Evolutionary conservation across 2,113 vertebrate genomes (phyloP).

Genomic region (Hydropotes inermis): DNA sequence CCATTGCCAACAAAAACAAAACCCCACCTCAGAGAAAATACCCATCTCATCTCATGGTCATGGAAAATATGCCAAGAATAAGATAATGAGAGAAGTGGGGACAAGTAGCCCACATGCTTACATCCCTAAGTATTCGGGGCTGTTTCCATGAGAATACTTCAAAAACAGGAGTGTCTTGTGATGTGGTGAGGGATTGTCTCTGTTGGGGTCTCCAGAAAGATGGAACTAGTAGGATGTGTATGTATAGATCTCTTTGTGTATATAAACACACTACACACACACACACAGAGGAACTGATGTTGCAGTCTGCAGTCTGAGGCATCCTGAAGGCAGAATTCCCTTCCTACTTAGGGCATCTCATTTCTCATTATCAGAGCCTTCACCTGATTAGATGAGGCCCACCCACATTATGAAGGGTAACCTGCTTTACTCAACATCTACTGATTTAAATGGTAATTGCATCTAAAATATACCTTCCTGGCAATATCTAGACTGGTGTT

Average conservation of each 20-base stretch:
- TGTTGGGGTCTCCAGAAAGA: not conserved
- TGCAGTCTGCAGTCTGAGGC: too few relatives aligned
- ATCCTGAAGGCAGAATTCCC: not conserved
- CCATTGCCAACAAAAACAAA: not conserved
- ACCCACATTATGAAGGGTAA: not conserved
- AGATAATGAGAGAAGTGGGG: not conserved
- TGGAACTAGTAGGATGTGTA: not conserved
- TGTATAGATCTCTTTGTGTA: not conserved
- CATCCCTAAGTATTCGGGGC: accelerated
- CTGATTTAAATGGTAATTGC: not conserved
- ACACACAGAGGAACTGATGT: not conserved
- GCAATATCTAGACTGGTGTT: not conserved
- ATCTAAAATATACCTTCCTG: not conserved
- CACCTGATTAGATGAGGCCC: not conserved
- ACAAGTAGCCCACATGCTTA: too few relatives aligned
- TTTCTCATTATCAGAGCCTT: not conserved
- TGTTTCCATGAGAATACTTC: accelerated
- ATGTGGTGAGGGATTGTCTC: not conserved
- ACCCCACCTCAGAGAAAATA: not conserved
- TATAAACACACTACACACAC: not conserved
- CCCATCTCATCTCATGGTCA: too few relatives aligned
- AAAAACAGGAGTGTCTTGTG: accelerated
- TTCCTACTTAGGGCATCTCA: not conserved
- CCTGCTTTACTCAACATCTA: not conserved
- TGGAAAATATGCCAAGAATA: not conserved